These are phyloP conservation scores for Xyrauchen texanus DNA, from an alignment of 2,113 vertebrate genomes.

Conservation along the genomic window DNA sequence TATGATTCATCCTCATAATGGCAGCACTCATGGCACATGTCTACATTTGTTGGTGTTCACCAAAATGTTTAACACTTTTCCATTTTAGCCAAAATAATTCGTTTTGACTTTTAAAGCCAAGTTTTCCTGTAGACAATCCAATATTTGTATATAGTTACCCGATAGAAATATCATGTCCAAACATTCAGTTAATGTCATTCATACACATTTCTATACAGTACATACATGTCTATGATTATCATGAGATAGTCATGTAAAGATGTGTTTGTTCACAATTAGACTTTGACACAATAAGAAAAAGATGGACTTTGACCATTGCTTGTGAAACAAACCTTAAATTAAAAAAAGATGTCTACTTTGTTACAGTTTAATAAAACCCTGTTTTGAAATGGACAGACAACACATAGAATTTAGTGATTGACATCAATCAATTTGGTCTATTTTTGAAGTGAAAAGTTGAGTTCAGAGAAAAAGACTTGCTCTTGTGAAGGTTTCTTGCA, in stretches of 20 bases:
- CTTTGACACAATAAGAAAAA: no score
- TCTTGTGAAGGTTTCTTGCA: conserved; percentile 49
- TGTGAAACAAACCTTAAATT: no score
- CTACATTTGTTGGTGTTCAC: conserved; percentile 11
- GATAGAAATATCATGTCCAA: conserved; percentile 87
- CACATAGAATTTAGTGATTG: background rate
- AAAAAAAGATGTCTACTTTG: no score
- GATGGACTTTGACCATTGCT: no score
- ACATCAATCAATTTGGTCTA: conserved; percentile 64
- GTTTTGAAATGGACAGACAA: no score
- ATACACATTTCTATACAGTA: no score
- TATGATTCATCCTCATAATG: conserved; percentile 32
- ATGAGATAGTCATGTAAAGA: no score
- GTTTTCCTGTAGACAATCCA: conserved; percentile 74
- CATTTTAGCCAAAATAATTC: conserved; percentile 81
- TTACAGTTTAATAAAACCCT: no score
- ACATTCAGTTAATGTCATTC: conserved; percentile 82
- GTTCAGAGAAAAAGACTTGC: conserved; percentile 58
- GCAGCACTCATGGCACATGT: conserved; percentile 42
- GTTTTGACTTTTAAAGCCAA: conserved; percentile 68
- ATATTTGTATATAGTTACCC: conserved; percentile 74
- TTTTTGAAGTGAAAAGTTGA: conserved; percentile 66
- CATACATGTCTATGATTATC: no score
- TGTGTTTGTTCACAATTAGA: no score
- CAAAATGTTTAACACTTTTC: conserved; percentile 55